phyloP scores from a whole-genome alignment of 2,888 invertebrate species.

The Rambutsinella grinnellia region DNA sequence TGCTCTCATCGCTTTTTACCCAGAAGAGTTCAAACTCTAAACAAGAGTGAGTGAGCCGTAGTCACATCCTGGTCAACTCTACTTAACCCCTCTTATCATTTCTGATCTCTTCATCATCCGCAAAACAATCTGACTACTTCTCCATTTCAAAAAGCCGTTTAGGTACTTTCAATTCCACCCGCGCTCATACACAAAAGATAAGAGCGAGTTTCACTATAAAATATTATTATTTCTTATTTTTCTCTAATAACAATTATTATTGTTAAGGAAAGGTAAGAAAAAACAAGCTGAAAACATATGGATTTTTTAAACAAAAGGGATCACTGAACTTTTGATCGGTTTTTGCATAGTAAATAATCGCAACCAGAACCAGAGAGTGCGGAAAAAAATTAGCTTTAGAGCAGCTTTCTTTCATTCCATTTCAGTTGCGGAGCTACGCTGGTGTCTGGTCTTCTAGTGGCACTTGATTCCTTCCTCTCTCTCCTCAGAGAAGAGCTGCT shows the following conservation, averaged over 20 bases:
- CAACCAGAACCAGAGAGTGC: neutral
- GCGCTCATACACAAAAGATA: neutral
- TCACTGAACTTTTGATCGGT: constrained; percentile 50
- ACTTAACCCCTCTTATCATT: no score
- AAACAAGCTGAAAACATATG: constrained; percentile 7
- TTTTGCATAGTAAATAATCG: constrained; percentile 27
- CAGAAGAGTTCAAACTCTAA: no score
- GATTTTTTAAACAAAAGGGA: constrained; percentile 26
- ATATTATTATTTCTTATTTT: neutral
- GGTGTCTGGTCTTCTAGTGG: neutral
- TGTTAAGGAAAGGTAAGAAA: neutral
- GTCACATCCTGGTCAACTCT: no score
- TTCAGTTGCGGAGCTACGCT: neutral
- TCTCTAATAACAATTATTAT: neutral
- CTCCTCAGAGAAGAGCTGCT: neutral
- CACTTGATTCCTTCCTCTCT: neutral
- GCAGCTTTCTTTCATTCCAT: neutral
- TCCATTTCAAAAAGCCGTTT: no score
- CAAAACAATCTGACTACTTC: no score
- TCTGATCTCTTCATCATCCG: no score
- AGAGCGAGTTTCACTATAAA: neutral
- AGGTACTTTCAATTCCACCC: neutral
- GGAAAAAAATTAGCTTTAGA: neutral
- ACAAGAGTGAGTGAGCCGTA: no score
- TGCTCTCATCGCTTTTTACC: no score